Conservation (phyloP, 2,797 vertebrate species). For the Pangasius larnaudii region DNA sequence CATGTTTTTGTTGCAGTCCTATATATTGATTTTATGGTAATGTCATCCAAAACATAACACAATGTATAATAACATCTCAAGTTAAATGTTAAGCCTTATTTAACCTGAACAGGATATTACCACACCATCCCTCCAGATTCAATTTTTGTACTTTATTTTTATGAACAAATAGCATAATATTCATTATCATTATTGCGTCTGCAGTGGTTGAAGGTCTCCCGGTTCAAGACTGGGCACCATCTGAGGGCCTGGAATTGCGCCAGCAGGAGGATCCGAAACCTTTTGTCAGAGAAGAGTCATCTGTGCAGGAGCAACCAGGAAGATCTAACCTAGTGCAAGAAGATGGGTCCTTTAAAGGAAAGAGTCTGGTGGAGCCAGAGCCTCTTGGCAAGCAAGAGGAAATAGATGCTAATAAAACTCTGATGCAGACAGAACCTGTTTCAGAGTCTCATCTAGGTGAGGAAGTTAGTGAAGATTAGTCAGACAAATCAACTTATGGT, state of each 20-base stretch:
- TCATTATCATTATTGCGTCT: slow-evolving; percentile 10
- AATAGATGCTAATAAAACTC: neutral
- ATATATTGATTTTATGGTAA: neutral
- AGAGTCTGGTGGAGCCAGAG: slow-evolving; percentile 1
- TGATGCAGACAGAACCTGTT: neutral
- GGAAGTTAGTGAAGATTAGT: neutral
- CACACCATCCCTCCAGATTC: neutral
- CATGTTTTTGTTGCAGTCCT: neutral
- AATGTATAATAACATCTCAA: neutral
- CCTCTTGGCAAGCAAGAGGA: neutral
- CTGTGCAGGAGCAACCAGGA: slow-evolving; percentile 38
- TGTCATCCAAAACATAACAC: neutral
- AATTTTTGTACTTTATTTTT: neutral
- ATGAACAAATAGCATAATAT: neutral
- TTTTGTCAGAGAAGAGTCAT: neutral
- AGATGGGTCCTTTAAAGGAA: neutral
- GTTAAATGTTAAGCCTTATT: neutral
- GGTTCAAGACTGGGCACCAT: slow-evolving; percentile 57
- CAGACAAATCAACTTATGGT: neutral
- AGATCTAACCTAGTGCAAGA: slow-evolving; percentile 1
- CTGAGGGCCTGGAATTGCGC: neutral
- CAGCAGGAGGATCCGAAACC: slow-evolving; percentile 45
- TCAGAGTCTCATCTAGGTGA: neutral
- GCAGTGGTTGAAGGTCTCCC: slow-evolving; percentile 59
- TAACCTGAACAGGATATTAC: neutral